Evolutionary conservation across 1,140 invertebrate species (phyloP).

Genomic region (Melitaea cinxia): DNA sequence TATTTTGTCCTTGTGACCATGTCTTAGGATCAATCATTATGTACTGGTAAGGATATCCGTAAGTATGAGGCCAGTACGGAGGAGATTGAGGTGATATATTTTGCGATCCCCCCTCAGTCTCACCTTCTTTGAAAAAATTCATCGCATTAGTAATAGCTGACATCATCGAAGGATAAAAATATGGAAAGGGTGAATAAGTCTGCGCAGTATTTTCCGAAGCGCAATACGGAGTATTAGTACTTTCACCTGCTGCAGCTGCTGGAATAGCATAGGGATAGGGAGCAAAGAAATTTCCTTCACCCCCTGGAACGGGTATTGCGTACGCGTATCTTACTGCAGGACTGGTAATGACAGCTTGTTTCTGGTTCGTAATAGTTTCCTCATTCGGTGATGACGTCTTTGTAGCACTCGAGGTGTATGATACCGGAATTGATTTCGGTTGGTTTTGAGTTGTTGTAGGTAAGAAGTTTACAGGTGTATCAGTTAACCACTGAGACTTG

Average conservation of each 20-base stretch:
- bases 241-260: slow-evolving; percentile 29
- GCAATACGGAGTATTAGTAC: slow-evolving; percentile 33
- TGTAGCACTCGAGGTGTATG: slow-evolving; percentile 40
- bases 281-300: slow-evolving; percentile 37
- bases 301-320: slow-evolving; percentile 42
- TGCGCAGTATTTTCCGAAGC: slow-evolving; percentile 9
- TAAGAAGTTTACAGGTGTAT: slow-evolving; percentile 65
- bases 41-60: slow-evolving; percentile 63
- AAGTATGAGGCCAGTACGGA: slow-evolving; percentile 49
- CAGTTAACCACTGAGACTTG: slow-evolving; percentile 66
- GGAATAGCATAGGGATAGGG: slow-evolving; percentile 50
- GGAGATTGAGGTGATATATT: slow-evolving; percentile 34
- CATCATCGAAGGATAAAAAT: slow-evolving; percentile 69
- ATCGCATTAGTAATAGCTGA: slow-evolving; percentile 56
- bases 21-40: slow-evolving; percentile 61
- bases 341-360: slow-evolving; percentile 50
- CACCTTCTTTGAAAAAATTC: slow-evolving; percentile 49
- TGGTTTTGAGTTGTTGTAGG: slow-evolving; percentile 46
- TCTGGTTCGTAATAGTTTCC: slow-evolving; percentile 49
- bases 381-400: slow-evolving; percentile 42
- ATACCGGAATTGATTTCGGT: slow-evolving; percentile 36
- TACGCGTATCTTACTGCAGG: slow-evolving; percentile 58
- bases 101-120: slow-evolving; percentile 40
- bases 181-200: slow-evolving; percentile 50
- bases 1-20: slow-evolving; percentile 50